phyloP scores from a whole-genome alignment of 2,113 vertebrate genomes.

The Nesogale talazaci region DNA sequence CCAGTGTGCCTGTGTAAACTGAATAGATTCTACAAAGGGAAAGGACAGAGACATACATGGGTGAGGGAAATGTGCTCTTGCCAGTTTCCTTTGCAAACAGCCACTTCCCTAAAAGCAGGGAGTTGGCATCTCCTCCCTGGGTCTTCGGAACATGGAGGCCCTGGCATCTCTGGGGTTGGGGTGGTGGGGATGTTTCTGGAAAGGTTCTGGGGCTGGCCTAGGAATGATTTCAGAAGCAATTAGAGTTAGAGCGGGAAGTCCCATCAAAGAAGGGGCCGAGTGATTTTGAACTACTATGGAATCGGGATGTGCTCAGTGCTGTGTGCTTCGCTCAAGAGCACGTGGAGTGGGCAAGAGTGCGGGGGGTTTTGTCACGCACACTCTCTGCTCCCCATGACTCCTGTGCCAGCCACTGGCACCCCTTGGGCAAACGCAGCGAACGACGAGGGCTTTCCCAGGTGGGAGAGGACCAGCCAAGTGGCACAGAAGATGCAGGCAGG shows the following conservation, averaged over 20 bases:
- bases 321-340: conserved; percentile 24
- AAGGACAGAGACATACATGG: background rate
- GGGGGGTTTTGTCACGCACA: background rate
- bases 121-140: background rate
- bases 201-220: background rate
- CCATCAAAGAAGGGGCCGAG: background rate
- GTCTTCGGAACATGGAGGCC: background rate
- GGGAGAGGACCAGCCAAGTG: background rate
- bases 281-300: conserved; percentile 7
- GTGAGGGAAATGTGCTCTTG: background rate
- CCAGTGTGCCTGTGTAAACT: background rate
- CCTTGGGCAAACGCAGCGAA: conserved; percentile 49
- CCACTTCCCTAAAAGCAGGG: background rate
- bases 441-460: conserved; percentile 18
- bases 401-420: background rate
- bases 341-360: background rate
- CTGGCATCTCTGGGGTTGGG: background rate
- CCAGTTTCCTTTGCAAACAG: background rate
- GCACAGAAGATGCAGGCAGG: background rate
- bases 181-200: background rate
- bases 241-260: background rate
- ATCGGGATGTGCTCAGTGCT: background rate
- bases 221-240: background rate
- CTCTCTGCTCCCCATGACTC: background rate
- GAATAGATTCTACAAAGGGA: background rate